phyloP scores from a whole-genome alignment of 2,113 vertebrate species.

The Pavo muticus region DNA sequence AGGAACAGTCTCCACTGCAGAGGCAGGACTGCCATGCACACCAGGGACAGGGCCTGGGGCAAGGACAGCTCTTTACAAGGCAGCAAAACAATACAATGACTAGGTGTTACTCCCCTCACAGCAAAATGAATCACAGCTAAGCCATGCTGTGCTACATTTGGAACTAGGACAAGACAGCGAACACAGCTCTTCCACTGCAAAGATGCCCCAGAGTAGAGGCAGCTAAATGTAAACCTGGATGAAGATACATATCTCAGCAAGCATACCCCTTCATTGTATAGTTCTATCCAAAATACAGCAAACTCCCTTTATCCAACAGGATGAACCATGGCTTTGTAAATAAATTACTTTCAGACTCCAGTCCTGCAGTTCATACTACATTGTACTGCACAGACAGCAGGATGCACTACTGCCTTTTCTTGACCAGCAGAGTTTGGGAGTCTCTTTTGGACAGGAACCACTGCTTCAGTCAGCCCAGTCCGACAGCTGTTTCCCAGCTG shows the following conservation, averaged over 20 bases:
- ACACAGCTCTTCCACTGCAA: neutral
- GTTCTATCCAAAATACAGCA: neutral
- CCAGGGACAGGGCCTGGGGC: neutral
- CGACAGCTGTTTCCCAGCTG: neutral
- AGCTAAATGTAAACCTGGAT: neutral
- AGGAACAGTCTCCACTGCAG: neutral
- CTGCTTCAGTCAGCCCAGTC: neutral
- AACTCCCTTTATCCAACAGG: neutral
- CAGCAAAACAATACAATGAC: neutral
- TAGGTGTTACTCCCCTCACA: neutral
- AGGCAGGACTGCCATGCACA: neutral
- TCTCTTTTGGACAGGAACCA: neutral
- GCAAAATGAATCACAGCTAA: neutral
- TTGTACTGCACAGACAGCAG: neutral
- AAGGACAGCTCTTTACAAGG: neutral
- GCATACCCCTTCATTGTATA: too few species aligned
- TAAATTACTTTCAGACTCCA: neutral
- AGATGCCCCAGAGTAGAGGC: neutral
- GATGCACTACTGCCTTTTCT: too few species aligned
- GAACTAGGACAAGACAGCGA: rapidly evolving
- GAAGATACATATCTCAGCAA: neutral
- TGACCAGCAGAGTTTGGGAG: neutral
- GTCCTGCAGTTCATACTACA: neutral
- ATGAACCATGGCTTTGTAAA: neutral
- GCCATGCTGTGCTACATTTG: rapidly evolving